Conservation (phyloP, 2,797 vertebrate genomes). For the Echeneis naucrates region DNA sequence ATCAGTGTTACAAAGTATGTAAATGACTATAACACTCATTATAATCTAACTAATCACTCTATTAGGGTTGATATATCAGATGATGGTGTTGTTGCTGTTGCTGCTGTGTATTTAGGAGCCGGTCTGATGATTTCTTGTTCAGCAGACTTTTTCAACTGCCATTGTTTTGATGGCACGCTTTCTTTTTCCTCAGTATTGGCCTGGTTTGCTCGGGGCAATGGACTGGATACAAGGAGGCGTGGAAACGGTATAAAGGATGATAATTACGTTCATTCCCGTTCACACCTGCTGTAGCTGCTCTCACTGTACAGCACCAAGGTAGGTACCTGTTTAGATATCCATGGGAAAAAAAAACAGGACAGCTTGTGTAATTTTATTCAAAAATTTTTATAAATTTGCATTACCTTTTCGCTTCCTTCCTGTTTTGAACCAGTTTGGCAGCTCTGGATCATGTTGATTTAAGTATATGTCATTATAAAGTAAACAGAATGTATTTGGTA, state of each 20-base stretch:
- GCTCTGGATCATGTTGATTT: neutral
- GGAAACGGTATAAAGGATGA: constrained; percentile 34
- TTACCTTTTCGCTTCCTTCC: neutral
- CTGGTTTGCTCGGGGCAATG: constrained; percentile 3
- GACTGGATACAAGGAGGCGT: constrained; percentile 35
- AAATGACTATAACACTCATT: too few relatives aligned
- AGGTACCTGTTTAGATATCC: constrained; percentile 13
- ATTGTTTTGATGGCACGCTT: neutral
- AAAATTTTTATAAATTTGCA: neutral
- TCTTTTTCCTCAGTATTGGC: neutral
- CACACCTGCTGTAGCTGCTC: constrained; percentile 62
- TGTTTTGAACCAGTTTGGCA: neutral
- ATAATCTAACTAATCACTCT: neutral
- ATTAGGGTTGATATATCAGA: neutral
- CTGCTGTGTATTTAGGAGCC: neutral
- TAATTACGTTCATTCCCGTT: constrained; percentile 44
- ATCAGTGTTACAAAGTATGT: too few relatives aligned
- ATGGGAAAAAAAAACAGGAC: too few relatives aligned
- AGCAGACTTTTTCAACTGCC: neutral
- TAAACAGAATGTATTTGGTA: neutral
- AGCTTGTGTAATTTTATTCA: neutral
- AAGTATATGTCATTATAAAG: too few relatives aligned
- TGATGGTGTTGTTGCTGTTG: neutral
- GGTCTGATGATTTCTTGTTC: neutral
- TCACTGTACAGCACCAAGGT: constrained; percentile 51